Percentiles rank a stretch among this genome's conserved stretches.
These are phyloP conservation scores for Hormaphis cornu DNA, from an alignment of 1,140 invertebrate genomes.

Conservation along the genomic window DNA sequence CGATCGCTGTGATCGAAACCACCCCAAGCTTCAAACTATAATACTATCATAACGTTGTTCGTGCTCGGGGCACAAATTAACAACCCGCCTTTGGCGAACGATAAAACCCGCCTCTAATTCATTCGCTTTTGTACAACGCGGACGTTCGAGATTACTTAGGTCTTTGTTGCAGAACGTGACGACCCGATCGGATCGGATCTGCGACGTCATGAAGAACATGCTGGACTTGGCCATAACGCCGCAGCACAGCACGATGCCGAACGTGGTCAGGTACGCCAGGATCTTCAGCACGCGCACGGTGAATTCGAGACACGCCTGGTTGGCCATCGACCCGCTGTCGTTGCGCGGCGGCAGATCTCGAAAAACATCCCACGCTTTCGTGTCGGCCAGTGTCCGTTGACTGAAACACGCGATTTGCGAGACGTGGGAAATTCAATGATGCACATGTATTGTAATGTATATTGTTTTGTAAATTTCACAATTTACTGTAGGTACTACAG, in stretches of 20 bases:
- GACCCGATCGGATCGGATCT: slow-evolving; percentile 59
- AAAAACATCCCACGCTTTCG: slow-evolving; percentile 94
- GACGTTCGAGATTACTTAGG: slow-evolving; percentile 54
- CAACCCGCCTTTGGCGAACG: too few species aligned
- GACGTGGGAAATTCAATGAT: too few species aligned
- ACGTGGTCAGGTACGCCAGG: slow-evolving; percentile 72
- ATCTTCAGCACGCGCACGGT: slow-evolving; percentile 79
- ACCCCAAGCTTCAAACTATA: too few species aligned
- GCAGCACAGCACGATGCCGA: slow-evolving; percentile 68
- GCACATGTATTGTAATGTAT: too few species aligned
- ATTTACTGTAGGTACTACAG: too few species aligned
- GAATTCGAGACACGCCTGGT: slow-evolving; percentile 72
- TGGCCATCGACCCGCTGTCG: slow-evolving; percentile 79
- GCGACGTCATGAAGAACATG: slow-evolving; percentile 83
- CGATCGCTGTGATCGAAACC: too few species aligned
- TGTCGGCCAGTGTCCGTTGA: slow-evolving; percentile 72
- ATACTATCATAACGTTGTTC: too few species aligned
- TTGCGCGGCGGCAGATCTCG: slow-evolving; percentile 75
- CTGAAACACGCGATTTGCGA: too few species aligned
- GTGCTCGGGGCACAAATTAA: too few species aligned
- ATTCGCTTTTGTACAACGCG: too few species aligned
- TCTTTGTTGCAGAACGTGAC: slow-evolving; percentile 72
- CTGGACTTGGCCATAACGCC: slow-evolving; percentile 78
- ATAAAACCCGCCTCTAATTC: too few species aligned
- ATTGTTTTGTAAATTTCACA: too few species aligned